Percentiles rank a stretch among this genome's conserved stretches.
phyloP scores from a whole-genome alignment of 92 coral and sea anemone genomes.

The Galaxea fascicularis region DNA sequence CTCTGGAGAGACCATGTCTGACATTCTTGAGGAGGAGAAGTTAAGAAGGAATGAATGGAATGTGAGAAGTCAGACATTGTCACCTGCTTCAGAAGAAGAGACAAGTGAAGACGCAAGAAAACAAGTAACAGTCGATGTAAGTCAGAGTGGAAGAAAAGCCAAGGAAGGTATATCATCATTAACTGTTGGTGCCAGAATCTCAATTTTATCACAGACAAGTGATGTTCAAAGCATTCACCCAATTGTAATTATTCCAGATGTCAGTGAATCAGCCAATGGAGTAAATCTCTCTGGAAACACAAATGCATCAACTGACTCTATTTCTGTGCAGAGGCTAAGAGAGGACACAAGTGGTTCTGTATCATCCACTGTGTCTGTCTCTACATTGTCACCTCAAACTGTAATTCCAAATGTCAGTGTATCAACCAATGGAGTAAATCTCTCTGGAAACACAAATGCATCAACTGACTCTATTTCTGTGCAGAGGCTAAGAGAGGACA shows the following conservation, averaged over 20 bases:
- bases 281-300: not conserved
- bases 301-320: not conserved
- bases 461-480: not conserved
- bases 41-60: not conserved
- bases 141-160: not conserved
- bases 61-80: not conserved
- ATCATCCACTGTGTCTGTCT: not conserved
- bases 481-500: not conserved
- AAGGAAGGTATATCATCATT: not conserved
- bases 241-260: not conserved
- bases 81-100: not conserved
- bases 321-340: not conserved
- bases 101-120: not conserved
- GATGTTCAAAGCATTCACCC: not conserved
- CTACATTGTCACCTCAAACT: not conserved
- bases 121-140: not conserved
- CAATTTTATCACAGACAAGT: not conserved
- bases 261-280: not conserved
- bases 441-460: too few relatives aligned
- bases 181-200: not conserved
- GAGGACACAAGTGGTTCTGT: not conserved
- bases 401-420: not conserved
- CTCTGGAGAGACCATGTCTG: constrained; percentile 21
- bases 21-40: constrained; percentile 15
- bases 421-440: not conserved